phyloP scores from a whole-genome alignment of 2,888 invertebrate species.

The Capitulum mitella region DNA sequence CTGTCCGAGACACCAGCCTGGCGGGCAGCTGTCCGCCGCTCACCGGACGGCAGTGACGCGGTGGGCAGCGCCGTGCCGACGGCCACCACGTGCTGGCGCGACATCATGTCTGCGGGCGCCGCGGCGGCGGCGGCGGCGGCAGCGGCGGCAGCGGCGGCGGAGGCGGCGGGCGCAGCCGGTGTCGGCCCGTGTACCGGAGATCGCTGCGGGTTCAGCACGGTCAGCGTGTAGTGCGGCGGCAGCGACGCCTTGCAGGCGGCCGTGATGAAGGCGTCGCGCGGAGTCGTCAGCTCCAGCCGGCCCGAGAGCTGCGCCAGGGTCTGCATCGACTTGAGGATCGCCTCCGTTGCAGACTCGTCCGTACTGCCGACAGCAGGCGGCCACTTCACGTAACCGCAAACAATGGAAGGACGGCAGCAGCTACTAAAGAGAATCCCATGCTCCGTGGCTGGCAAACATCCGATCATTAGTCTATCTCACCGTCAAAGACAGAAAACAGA shows the following conservation, averaged over 20 bases:
- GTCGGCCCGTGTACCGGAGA: constrained; percentile 27
- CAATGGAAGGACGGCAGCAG: too few relatives aligned
- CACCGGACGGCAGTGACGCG: constrained; percentile 64
- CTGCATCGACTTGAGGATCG: constrained; percentile 83
- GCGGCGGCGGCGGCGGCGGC: constrained; percentile 27
- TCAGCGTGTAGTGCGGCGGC: constrained; percentile 89
- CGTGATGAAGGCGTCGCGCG: constrained; percentile 88
- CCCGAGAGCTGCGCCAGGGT: constrained; percentile 85
- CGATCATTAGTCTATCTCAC: too few relatives aligned
- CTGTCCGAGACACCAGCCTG: too few relatives aligned
- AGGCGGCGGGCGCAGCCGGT: constrained; percentile 26
- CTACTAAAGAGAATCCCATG: too few relatives aligned
- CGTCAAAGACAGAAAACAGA: too few relatives aligned
- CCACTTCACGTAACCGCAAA: too few relatives aligned
- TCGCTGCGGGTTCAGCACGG: constrained; percentile 57
- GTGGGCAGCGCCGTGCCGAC: constrained; percentile 92
- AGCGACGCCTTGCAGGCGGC: constrained; percentile 93
- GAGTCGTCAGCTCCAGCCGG: constrained; percentile 62
- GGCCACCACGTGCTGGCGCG: constrained; percentile 86
- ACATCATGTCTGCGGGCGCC: constrained; percentile 29
- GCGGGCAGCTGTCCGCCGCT: constrained; percentile 26
- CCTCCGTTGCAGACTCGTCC: constrained; percentile 86
- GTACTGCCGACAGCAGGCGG: constrained; percentile 61
- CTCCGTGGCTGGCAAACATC: too few relatives aligned
- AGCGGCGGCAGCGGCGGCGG: too few relatives aligned